A percentile compares a stretch with the other conserved stretches of the same genome.
Conservation (phyloP, 2,888 invertebrate genomes). For the Sycophila texana region DNA sequence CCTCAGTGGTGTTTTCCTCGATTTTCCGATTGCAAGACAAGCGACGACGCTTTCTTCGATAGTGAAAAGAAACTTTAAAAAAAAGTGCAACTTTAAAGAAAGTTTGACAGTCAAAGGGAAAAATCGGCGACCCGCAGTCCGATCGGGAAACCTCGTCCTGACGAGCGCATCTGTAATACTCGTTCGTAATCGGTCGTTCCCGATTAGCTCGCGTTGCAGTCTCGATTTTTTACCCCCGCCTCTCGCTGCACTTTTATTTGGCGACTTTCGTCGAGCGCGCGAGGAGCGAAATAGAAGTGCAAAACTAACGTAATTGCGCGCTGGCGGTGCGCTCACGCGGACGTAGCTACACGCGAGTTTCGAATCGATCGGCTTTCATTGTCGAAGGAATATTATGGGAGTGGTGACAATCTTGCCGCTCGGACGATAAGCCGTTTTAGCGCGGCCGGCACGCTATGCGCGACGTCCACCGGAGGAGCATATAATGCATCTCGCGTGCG, state of each 20-base stretch:
- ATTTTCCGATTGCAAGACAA: too few relatives aligned
- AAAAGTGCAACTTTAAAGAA: too few relatives aligned
- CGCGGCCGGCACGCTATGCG: constrained; percentile 32
- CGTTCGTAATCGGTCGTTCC: constrained; percentile 16
- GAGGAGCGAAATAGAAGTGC: constrained; percentile 38
- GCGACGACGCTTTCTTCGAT: too few relatives aligned
- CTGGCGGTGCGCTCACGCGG: not conserved
- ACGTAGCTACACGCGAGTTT: not conserved
- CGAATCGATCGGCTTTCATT: constrained; percentile 50
- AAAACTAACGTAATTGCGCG: constrained; percentile 25
- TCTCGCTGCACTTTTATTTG: constrained; percentile 4
- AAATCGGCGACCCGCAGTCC: constrained; percentile 23
- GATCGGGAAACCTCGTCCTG: not conserved
- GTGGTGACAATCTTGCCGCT: constrained; percentile 36
- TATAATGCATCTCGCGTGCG: too few relatives aligned
- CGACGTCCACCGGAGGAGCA: constrained; percentile 3
- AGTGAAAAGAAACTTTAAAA: not conserved
- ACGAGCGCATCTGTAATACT: constrained; percentile 3
- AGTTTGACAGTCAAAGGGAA: not conserved
- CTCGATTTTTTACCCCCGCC: not conserved
- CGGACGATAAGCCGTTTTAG: constrained; percentile 48
- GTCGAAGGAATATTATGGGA: constrained; percentile 45
- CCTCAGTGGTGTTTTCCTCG: too few relatives aligned
- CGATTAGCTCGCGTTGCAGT: constrained; percentile 15
- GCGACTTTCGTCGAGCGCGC: constrained; percentile 4